Evolutionary conservation across 1,140 invertebrate species (phyloP), one percentile per base, ranked within the genome.

Genomic region (Halotydeus destructor): DNA sequence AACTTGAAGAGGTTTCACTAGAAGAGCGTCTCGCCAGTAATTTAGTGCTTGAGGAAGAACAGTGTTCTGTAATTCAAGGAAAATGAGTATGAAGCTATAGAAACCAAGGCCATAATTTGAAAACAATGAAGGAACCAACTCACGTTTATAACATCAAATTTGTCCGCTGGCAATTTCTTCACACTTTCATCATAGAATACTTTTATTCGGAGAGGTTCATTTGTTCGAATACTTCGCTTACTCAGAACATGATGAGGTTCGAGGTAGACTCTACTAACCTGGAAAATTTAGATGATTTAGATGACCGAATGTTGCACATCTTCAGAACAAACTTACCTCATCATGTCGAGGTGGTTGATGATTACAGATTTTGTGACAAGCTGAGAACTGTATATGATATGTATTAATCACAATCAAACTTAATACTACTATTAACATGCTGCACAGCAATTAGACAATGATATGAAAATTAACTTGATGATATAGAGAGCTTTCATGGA

Each of bases 21-120:
- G 78, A 24, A 94, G 62, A 1, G 85, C 82, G 57, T 74, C 68
- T 57, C 89, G 76, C 88, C 86, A 93, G 64, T 86, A 94, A 46
- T 74, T 70, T 2, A 91, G 78, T 30, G 86, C 86, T 60, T 84
- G 71, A 1, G 83, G 81, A 48, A 91, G 60, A 47, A 93, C 79
- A 28, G 78, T 82, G 52, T 82, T 76, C 82, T 89, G 63, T 39
- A 71, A 72, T 46, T 48, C 46, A 55, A 59, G 52, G 45, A 51
- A 27, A 26, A 18, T 27, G 12, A 39, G 6, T 27, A 21, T 19
- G 1, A 43, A 35, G 40, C 21, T 14, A 42, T 32, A 18, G 14
- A 14, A 33, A 23, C 34, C 21, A 43, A 19, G 5, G 8, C 33
- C 9, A 24, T n/a, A 1, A 41, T 38, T 25, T 24, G 2, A 5